Evolutionary conservation across 35 echinoderm and acorn worm species (phyloP), one percentile per base, ranked within the genome.

Genomic region (Diadema setosum): DNA sequence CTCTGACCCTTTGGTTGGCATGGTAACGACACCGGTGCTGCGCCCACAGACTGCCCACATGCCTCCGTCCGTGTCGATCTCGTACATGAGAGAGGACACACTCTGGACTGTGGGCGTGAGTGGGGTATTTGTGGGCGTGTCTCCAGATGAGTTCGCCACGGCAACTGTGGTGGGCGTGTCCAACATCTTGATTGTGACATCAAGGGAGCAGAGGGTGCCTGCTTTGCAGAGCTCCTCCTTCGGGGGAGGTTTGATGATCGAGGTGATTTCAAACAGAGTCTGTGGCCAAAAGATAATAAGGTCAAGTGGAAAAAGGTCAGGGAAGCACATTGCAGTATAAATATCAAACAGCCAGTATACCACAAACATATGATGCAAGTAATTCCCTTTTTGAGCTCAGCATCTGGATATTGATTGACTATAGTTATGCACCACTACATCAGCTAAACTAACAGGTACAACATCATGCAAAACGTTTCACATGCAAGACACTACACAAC

Each of bases 21-120:
- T 78, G 21, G 55, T 31, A 31, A 95, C 74, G 17, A 92, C 84
- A 17, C 96, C 96, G 36, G 86, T 94, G 75, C 90, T 94, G 44
- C 91, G 82, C 20, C 96, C 96, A 90, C 96, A 99, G 42, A 99
- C 89, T 4, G 93, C 90, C 96, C 96, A 99, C 89, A 90, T 85
- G 42, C 85, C 85, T 20, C 64, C 58, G 21, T 94, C 82, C 20
- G 96, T 86, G 58, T 88, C 59, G 5, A 99, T 73, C 70, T 99
- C 91, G 61, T 99, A 99, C 81, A 94, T 81, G 24, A 99, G 44
- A 0, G 92, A 90, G 42, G 8, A 37, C 4, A 39, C 34, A 11
- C 17, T 91, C 41, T 75, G 42, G 70, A 49, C 67, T 9, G 14
- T 56, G 37, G 41, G 55, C 16, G 83, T 42, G 44, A 17, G 2